A percentile compares a stretch with the other conserved stretches of the same genome.
Conservation (phyloP, 1,140 invertebrate genomes). For the Ectropis grisescens region DNA sequence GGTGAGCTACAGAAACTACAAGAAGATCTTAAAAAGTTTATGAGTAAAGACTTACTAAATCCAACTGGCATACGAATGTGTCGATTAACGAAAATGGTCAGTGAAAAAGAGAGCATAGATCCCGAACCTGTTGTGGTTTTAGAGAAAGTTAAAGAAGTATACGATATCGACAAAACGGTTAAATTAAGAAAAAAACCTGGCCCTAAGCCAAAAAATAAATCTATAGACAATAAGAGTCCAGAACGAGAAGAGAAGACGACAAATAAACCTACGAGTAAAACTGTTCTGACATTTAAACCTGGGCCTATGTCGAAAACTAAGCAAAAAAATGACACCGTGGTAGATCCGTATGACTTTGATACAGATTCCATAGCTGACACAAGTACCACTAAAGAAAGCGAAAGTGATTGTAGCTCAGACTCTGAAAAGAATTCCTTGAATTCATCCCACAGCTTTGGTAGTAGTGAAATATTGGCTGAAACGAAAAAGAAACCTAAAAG, state of each 20-base stretch:
- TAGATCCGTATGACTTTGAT: slow-evolving; percentile 51
- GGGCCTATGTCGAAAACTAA: slow-evolving; percentile 48
- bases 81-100: slow-evolving; percentile 50
- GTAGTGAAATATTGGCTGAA: slow-evolving; percentile 25
- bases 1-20: slow-evolving; percentile 74
- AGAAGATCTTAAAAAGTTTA: slow-evolving; percentile 78
- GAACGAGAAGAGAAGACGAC: slow-evolving; percentile 10
- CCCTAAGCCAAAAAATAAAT: slow-evolving; percentile 27
- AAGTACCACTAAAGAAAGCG: slow-evolving; percentile 14
- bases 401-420: slow-evolving; percentile 22
- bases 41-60: slow-evolving; percentile 71
- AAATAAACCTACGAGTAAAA: too few relatives aligned
- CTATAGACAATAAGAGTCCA: slow-evolving; percentile 8
- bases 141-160: slow-evolving; percentile 35
- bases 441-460: slow-evolving; percentile 35
- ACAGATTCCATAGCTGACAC: slow-evolving; percentile 36
- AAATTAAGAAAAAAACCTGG: slow-evolving; percentile 24
- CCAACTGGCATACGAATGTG: slow-evolving; percentile 71
- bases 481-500: slow-evolving; percentile 41
- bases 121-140: slow-evolving; percentile 25
- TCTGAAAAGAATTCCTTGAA: slow-evolving; percentile 33
- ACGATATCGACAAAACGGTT: slow-evolving; percentile 13
- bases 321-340: slow-evolving; percentile 14
- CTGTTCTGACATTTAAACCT: too few relatives aligned
- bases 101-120: slow-evolving; percentile 29